These are phyloP conservation scores for Drosophila varians DNA, from an alignment of 1,140 invertebrate species.

Conservation along the genomic window DNA sequence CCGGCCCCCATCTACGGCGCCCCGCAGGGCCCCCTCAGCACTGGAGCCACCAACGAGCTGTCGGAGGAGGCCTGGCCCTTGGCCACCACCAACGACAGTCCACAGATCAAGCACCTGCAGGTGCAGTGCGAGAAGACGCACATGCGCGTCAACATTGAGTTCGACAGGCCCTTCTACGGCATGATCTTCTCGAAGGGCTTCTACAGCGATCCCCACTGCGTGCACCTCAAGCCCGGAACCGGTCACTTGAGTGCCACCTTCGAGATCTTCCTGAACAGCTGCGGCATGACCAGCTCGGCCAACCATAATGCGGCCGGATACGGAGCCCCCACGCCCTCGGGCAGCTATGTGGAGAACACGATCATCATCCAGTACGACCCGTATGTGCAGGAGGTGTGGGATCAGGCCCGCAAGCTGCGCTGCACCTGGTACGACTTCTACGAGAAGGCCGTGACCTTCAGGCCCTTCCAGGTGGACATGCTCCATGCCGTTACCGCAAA, in stretches of 20 bases:
- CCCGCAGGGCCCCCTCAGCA: conserved; percentile 84
- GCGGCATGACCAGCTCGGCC: conserved; percentile 94
- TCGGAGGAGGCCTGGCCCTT: conserved; percentile 90
- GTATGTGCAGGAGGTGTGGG: conserved; percentile 96
- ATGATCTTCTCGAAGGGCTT: conserved; percentile 98
- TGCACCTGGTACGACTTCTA: conserved; percentile 98
- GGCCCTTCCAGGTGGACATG: conserved; percentile 97
- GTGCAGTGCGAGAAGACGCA: conserved; percentile 98
- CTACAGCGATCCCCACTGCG: conserved; percentile 95
- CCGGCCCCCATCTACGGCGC: conserved; percentile 86
- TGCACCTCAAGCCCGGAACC: conserved; percentile 94
- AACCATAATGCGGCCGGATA: conserved; percentile 92
- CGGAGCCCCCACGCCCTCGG: conserved; percentile 92
- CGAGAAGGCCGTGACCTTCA: conserved; percentile 96
- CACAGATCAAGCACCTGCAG: conserved; percentile 95
- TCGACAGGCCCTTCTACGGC: conserved; percentile 97
- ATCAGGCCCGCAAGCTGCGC: conserved; percentile 92
- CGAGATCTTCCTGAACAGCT: conserved; percentile 95
- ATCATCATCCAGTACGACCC: conserved; percentile 98
- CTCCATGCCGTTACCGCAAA: conserved; percentile 96
- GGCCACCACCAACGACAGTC: conserved; percentile 89
- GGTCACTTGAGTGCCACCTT: conserved; percentile 95
- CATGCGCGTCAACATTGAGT: conserved; percentile 97
- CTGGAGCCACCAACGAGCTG: conserved; percentile 78
- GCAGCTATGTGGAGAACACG: conserved; percentile 97